Conservation (phyloP, 35 echinoderm and acorn worm species). For the Patiria miniata region DNA sequence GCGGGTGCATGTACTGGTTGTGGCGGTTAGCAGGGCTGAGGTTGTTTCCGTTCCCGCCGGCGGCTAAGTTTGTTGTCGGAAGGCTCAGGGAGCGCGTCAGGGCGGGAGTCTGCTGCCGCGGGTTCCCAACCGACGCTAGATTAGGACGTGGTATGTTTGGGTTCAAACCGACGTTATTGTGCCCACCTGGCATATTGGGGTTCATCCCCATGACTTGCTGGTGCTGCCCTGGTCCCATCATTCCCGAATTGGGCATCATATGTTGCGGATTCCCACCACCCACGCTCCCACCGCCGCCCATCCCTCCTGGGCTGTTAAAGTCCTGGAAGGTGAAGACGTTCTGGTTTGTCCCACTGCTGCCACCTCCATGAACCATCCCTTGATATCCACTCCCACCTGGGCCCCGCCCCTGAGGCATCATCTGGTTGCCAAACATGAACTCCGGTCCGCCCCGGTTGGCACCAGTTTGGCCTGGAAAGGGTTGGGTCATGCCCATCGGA, state of each 20-base stretch:
- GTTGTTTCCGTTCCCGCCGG: background rate
- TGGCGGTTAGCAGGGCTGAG: background rate
- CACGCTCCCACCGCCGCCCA: constrained; percentile 29
- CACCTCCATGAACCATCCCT: constrained; percentile 31
- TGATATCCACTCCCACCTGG: constrained; percentile 37
- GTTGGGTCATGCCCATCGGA: constrained; percentile 25
- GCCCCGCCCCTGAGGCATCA: constrained; percentile 52
- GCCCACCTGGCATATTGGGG: constrained; percentile 48
- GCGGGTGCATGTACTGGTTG: constrained; percentile 20
- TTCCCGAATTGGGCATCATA: constrained; percentile 46
- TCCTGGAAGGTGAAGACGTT: constrained; percentile 19
- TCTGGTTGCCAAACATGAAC: constrained; percentile 36
- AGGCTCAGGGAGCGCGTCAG: constrained; percentile 39
- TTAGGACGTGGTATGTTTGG: constrained; percentile 75
- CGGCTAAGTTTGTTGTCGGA: background rate
- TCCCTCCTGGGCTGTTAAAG: background rate
- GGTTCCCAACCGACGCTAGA: constrained; percentile 33
- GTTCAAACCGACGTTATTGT: constrained; percentile 58
- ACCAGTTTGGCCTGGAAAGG: constrained; percentile 51
- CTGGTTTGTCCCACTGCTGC: background rate
- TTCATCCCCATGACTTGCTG: constrained; percentile 40
- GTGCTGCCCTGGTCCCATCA: constrained; percentile 63
- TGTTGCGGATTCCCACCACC: constrained; percentile 47
- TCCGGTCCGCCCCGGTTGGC: constrained; percentile 3
- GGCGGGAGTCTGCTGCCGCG: background rate